Base-by-base conservation (phyloP, 1,140 invertebrate species). In the Oryctes rhinoceros region DNA sequence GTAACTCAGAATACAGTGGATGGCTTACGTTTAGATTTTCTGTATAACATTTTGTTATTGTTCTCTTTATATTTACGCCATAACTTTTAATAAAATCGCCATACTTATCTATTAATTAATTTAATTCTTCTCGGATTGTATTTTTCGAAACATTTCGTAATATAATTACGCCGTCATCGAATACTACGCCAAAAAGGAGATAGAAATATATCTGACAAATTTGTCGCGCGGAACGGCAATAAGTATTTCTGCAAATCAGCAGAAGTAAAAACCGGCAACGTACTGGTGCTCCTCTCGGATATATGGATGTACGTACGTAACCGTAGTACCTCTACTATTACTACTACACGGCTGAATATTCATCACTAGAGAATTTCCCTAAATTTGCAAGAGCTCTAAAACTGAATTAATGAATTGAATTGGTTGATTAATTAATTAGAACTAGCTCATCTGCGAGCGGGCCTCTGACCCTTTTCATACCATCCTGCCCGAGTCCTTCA, bases 391-490 rank as follows among this genome's bases (percentile, higher is more conserved):
- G 83, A 83, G 81, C 82, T 82, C 81, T 83, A 79, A 84, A 84
- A 83, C 81, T 81, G 85, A 84, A 87, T 87, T 87, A 85, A 85
- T 85, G 86, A 86, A 87, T 85, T 84, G 84, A 85, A 87, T 85
- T 84, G 85, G 83, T 85, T 86, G 85, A 86, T 87, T 87, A 87
- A 87, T 87, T 87, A 87, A 87, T 87, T 86, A 86, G 83, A 83
- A 86, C 82, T 83, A 81, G 85, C 82, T 87, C 86, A 85, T 85
- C 85, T 84, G 85, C 80, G 80, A 79, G 48, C 65, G 65, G 49
- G 65, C 59, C 83, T 82, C 81, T 81, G 81, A 83, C 83, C 82
- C 83, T 82, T 83, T 81, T 80, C 77, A 77, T 67, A 82, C 80
- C 82, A 83, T 85, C 81, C 84, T 81, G 81, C 80, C 80, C 81